Evolutionary conservation across 1,140 invertebrate genomes (phyloP), one percentile per base, ranked within the genome.

Genomic region (Aradophagus sp.): DNA sequence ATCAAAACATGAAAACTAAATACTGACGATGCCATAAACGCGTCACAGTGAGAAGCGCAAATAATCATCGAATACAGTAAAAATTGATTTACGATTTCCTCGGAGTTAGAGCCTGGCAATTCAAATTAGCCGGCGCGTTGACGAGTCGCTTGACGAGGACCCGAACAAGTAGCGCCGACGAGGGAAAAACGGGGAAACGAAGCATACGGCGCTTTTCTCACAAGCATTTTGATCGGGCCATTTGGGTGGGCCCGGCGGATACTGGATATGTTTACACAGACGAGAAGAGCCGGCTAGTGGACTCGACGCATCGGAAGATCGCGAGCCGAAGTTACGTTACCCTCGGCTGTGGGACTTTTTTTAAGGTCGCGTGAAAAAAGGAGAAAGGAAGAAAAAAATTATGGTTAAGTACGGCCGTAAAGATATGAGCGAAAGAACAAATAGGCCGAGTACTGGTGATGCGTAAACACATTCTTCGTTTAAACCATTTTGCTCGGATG

Each of bases 221-320:
- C 81, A 83, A 82, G 80, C 66, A 75, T 82, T 84, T 81, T 82
- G 80, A 82, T 83, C 76, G 75, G 72, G 53, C 73, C 62, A 63
- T 75, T 78, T 83, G 82, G 84, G 83, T 84, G 83, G 83, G 77
- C 82, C 63, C 38, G 63, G 50, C 76, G 77, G 79, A 80, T 77
- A 80, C 73, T 61, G 41, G 78, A 84, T 83, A 78, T 86, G 84
- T 85, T 86, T 84, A 84, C 84, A 84, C 81, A 86, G 83, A 79
- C 74, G 73, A 73, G 50, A 77, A 77, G 77, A 80, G 65, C 66
- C 59, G n/a, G n/a, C n/a, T n/a, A 70, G 72, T 77, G 66, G 74
- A 69, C 75, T 73, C 68, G 52, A 47, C 12, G 20, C 32, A 56
- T 79, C 76, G 59, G 77, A 80, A 77, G 80, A 77, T 83, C 81